phyloP scores from a whole-genome alignment of 2,797 vertebrate species.

The Tapirus indicus region DNA sequence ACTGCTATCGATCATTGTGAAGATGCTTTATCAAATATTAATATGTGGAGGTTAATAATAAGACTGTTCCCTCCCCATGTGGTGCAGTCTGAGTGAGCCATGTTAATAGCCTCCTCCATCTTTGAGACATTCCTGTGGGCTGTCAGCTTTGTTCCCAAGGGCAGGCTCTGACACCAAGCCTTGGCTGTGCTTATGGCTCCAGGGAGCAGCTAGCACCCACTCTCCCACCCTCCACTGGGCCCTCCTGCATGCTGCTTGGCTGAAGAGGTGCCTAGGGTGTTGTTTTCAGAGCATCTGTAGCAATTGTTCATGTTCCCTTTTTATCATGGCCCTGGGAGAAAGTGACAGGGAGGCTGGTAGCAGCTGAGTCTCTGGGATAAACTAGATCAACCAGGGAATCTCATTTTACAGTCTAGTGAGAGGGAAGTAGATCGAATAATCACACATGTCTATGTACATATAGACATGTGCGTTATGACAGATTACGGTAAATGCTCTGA shows the following conservation, averaged over 20 bases:
- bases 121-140: constrained; percentile 53
- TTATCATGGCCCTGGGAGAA: not conserved
- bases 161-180: constrained; percentile 33
- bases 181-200: not conserved
- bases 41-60: constrained; percentile 75
- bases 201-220: not conserved
- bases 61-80: not conserved
- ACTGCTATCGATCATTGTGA: constrained; percentile 68
- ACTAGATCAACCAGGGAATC: constrained; percentile 38
- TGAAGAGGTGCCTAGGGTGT: not conserved
- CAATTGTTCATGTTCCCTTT: constrained; percentile 30
- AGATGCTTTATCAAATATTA: constrained; percentile 80
- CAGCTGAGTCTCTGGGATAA: constrained; percentile 47
- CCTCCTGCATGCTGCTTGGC: not conserved
- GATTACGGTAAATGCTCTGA: not conserved
- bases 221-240: not conserved
- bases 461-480: not conserved
- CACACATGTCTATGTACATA: not conserved
- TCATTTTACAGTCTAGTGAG: constrained; percentile 40
- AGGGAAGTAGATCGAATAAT: not conserved
- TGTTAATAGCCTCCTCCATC: constrained; percentile 64
- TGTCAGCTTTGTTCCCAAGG: constrained; percentile 28
- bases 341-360: constrained; percentile 19
- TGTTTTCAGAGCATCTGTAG: constrained; percentile 65
- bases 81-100: not conserved